A percentile compares a stretch with the other conserved stretches of the same genome.
Evolutionary conservation across 2,797 vertebrate genomes (phyloP).

Genomic region (Taeniopygia guttata): DNA sequence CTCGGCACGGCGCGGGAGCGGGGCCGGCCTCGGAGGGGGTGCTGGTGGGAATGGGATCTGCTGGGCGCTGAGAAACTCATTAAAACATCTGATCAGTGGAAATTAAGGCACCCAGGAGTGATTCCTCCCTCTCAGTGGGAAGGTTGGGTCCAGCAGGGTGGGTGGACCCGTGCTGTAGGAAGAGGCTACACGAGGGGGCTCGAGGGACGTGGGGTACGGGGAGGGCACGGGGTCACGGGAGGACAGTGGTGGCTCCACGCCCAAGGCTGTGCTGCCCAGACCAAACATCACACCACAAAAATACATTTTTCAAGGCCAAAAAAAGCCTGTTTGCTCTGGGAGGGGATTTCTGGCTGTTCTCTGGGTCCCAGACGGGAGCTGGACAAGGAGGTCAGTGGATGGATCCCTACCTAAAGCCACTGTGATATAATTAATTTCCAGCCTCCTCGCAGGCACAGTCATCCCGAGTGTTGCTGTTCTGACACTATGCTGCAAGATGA

Average conservation of each 20-base stretch:
- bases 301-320: neutral
- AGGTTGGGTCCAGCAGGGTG: neutral
- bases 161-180: neutral
- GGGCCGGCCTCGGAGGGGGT: neutral
- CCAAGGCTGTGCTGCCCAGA: neutral
- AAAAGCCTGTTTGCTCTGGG: neutral
- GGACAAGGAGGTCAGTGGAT: neutral
- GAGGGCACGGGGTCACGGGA: neutral
- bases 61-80: neutral
- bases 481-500: neutral
- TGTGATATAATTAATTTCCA: neutral
- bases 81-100: neutral
- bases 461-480: neutral
- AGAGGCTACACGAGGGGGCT: neutral
- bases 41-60: neutral
- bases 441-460: neutral
- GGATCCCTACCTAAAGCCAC: neutral
- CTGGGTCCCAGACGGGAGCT: neutral
- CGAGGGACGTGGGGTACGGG: rapidly evolving
- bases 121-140: neutral
- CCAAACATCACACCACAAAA: neutral
- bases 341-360: neutral
- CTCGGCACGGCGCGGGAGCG: neutral
- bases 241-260: neutral
- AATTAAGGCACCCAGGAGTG: neutral